phyloP scores from a whole-genome alignment of 2,888 invertebrate species.

The Xestia c-nigrum region DNA sequence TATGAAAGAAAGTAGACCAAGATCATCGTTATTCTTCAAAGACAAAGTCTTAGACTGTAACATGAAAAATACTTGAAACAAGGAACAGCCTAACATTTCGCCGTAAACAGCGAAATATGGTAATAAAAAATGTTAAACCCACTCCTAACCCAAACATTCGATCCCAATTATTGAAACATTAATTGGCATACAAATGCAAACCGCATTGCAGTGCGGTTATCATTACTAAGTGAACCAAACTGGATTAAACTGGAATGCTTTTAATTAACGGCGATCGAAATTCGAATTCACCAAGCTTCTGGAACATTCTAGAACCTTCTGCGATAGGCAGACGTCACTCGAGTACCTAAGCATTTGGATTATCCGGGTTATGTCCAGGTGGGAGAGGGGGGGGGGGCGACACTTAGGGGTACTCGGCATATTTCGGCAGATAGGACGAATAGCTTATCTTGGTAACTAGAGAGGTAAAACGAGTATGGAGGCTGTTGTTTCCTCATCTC shows the following conservation, averaged over 20 bases:
- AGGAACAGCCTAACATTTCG: background rate
- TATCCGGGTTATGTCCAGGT: constrained; percentile 53
- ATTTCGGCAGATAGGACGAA: constrained; percentile 39
- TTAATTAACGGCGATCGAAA: constrained; percentile 63
- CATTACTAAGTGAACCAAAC: constrained; percentile 58
- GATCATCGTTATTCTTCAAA: background rate
- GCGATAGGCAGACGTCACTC: constrained; percentile 49
- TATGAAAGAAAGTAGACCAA: constrained; percentile 30
- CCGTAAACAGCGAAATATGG: background rate
- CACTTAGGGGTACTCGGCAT: constrained; percentile 29
- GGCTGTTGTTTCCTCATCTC: background rate
- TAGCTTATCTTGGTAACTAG: constrained; percentile 21
- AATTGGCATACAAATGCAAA: constrained; percentile 62
- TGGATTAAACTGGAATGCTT: constrained; percentile 58
- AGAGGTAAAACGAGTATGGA: background rate
- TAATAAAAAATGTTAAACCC: constrained; percentile 12
- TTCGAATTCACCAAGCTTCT: constrained; percentile 57
- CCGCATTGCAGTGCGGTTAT: constrained; percentile 62
- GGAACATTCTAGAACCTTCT: constrained; percentile 61
- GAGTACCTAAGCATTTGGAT: constrained; percentile 38
- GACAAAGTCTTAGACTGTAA: background rate
- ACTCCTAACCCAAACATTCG: constrained; percentile 21
- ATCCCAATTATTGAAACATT: constrained; percentile 59
- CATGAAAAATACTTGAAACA: background rate
- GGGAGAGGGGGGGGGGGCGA: background rate